phyloP scores from a whole-genome alignment of 2,888 invertebrate genomes.

The Branchellion lobata region DNA sequence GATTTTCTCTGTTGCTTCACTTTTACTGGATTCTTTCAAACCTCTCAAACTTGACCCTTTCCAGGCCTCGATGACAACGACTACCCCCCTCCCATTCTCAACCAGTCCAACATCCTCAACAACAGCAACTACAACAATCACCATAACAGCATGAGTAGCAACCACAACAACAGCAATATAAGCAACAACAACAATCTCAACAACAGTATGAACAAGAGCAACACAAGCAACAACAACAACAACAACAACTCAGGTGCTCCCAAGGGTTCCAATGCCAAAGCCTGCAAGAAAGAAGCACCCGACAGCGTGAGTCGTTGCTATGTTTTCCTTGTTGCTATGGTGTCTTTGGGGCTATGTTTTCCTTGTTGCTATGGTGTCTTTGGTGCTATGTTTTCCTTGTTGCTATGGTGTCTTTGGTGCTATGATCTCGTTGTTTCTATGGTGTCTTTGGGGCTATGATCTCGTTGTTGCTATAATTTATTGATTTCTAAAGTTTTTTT shows the following conservation, averaged over 20 bases:
- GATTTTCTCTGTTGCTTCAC: no score
- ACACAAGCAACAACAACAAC: constrained; percentile 1
- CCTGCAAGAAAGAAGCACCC: background rate
- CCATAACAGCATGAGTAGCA: background rate
- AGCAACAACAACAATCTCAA: background rate
- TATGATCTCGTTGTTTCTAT: background rate
- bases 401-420: background rate
- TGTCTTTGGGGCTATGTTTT: background rate
- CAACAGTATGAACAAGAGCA: background rate
- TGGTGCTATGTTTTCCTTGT: background rate
- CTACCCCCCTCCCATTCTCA: background rate
- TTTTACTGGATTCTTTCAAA: no score
- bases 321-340: no score
- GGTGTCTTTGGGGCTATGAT: background rate
- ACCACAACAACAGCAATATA: background rate
- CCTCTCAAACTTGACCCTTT: no score
- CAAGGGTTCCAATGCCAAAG: background rate
- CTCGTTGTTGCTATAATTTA: background rate
- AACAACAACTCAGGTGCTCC: background rate
- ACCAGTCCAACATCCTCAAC: constrained; percentile 28
- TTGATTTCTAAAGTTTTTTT: no score
- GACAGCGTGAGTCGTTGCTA: background rate
- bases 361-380: background rate
- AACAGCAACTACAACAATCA: constrained; percentile 18
- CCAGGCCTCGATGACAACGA: background rate